A percentile compares a stretch with the other conserved stretches of the same genome.
Conservation (phyloP, 2,113 vertebrate species). For the Labrus mixtus region DNA sequence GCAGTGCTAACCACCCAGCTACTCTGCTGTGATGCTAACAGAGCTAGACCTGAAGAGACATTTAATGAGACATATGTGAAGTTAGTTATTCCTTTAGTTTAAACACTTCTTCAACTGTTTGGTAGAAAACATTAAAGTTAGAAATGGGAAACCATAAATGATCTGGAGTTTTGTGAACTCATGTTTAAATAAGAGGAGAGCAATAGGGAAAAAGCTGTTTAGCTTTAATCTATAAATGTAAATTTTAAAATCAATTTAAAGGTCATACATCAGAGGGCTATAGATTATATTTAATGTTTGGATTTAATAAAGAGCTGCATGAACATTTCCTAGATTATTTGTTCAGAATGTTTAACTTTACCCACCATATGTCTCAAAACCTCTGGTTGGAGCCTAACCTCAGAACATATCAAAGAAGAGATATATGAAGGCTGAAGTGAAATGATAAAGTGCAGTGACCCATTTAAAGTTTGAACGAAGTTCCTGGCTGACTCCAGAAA, state of each 20-base stretch:
- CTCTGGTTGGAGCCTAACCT: not conserved
- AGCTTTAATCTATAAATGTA: no score
- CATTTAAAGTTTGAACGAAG: conserved; percentile 33
- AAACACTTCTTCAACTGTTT: no score
- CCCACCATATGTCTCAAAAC: not conserved
- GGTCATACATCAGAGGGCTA: not conserved
- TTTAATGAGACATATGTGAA: no score
- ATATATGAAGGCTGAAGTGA: not conserved
- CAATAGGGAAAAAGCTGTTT: no score
- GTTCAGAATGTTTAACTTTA: not conserved
- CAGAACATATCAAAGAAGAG: not conserved
- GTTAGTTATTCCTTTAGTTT: no score
- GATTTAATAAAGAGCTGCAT: no score
- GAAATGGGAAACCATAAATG: no score
- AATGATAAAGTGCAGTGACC: conserved; percentile 27
- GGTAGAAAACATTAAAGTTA: no score
- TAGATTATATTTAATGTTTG: no score
- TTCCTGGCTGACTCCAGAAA: not conserved
- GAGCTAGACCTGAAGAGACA: no score
- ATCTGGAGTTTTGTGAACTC: no score
- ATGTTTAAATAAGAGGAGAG: no score
- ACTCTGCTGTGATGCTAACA: not conserved
- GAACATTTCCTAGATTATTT: not conserved
- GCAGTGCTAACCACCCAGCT: not conserved
- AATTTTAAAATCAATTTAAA: not conserved